phyloP scores from a whole-genome alignment of 2,797 vertebrate species.

The Poecilia wingei region DNA sequence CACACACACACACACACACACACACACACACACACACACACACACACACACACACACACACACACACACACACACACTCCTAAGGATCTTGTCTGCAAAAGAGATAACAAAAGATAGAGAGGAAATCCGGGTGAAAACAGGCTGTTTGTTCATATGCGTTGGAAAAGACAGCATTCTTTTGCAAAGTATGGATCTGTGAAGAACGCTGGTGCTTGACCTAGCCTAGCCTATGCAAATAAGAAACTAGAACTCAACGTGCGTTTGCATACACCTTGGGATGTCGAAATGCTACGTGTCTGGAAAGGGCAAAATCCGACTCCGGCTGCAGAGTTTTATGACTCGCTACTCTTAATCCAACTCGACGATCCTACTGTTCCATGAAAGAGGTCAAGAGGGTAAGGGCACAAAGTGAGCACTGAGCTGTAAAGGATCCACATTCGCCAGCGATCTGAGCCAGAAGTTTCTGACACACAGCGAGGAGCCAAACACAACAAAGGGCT shows the following conservation, averaged over 20 bases:
- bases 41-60: too few species aligned
- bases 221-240: neutral
- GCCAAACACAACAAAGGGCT: neutral
- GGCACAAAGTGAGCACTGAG: neutral
- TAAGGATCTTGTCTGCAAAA: neutral
- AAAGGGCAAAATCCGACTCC: neutral
- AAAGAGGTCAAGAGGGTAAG: slow-evolving; percentile 1
- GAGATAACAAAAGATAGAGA: neutral
- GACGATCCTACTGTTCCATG: neutral
- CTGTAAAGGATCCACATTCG: neutral
- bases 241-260: neutral
- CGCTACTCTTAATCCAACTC: neutral
- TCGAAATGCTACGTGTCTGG: neutral
- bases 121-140: neutral
- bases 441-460: neutral
- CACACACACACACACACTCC: neutral
- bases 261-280: neutral
- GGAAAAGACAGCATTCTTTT: neutral
- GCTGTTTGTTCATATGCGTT: neutral
- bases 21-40: neutral
- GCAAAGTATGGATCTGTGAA: neutral
- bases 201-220: neutral
- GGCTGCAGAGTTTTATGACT: neutral
- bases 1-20: neutral
- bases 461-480: neutral